Evolutionary conservation across 2,797 vertebrate genomes (phyloP), one percentile per base, ranked within the genome.

Genomic region (Acanthopagrus latus): DNA sequence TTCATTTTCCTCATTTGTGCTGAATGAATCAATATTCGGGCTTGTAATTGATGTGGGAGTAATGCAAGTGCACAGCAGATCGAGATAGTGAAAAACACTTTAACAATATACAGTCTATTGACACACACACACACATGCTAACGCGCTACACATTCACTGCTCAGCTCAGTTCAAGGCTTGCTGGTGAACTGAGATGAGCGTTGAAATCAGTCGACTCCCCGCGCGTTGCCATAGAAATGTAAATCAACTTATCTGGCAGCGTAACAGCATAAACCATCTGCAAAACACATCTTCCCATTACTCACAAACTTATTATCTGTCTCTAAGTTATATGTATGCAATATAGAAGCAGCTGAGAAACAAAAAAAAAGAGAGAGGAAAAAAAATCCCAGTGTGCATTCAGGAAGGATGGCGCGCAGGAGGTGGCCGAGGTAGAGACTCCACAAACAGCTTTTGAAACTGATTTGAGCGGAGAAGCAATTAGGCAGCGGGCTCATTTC

Each of bases 211-310:
- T 44, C 6, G 43, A 67, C 33, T 55, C 66, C 21, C 56, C n/a
- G 27, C 68, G n/a, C 54, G 67, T 85, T 89, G 56, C 81, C 57
- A 58, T 81, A 78, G 78, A 64, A 86, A 88, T 89, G 41, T 71
- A 67, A 52, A 80, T 73, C 17, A 41, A 23, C 51, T 41, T 48
- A 52, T 72, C 12, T 7, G 25, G 64, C 50, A 11, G 46, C 47
- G 38, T 33, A 56, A 74, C 33, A 62, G 18, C 21, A 60, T 64
- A 58, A 78, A 63, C 20, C 41, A 46, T 47, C 67, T 74, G 63
- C 13, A 64, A 64, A 74, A 56, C 17, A 41, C 51, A 50, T 44
- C n/a, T 64, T 43, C 7, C 2, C 16, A 23, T 76, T 57, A 46
- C 18, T 66, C 29, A n/a, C 23, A 48, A 62, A 50, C 47, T 47